Percentiles rank a stretch among this genome's conserved stretches.
phyloP scores from a whole-genome alignment of 1,140 invertebrate genomes.

The Xylocopa sonorina region DNA sequence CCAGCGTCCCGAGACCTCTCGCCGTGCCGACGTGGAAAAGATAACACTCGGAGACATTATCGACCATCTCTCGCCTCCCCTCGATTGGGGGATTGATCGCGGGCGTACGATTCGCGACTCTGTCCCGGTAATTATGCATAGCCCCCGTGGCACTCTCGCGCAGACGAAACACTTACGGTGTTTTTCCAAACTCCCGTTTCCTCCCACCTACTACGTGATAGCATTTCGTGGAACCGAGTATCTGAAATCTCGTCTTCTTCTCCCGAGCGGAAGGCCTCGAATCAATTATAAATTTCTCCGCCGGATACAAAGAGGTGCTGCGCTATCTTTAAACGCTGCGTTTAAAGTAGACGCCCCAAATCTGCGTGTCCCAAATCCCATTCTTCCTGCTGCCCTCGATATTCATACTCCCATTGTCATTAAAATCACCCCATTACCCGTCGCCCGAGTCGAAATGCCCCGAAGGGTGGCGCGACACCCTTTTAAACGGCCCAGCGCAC shows the following conservation, averaged over 20 bases:
- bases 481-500: background rate
- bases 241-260: too few species aligned
- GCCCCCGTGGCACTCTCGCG: background rate
- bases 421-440: conserved; percentile 31
- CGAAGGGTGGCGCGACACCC: background rate
- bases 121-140: background rate
- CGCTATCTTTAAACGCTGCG: background rate
- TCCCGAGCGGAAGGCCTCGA: background rate
- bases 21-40: conserved; percentile 33
- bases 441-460: background rate
- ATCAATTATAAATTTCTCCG: background rate
- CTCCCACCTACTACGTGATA: too few species aligned
- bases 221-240: too few species aligned
- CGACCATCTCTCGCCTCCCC: background rate
- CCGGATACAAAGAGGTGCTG: too few species aligned
- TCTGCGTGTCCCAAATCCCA: background rate
- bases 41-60: conserved; percentile 32
- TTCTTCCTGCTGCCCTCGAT: background rate
- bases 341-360: too few species aligned
- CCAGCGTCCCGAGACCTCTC: conserved; percentile 27
- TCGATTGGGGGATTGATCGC: conserved; percentile 4
- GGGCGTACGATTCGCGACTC: background rate
- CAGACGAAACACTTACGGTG: background rate
- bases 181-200: too few species aligned
- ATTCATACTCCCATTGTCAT: conserved; percentile 34